Percentiles rank a stretch among this genome's conserved stretches.
Evolutionary conservation across 1,140 invertebrate genomes (phyloP).

Genomic region (Drosophila grimshawi): DNA sequence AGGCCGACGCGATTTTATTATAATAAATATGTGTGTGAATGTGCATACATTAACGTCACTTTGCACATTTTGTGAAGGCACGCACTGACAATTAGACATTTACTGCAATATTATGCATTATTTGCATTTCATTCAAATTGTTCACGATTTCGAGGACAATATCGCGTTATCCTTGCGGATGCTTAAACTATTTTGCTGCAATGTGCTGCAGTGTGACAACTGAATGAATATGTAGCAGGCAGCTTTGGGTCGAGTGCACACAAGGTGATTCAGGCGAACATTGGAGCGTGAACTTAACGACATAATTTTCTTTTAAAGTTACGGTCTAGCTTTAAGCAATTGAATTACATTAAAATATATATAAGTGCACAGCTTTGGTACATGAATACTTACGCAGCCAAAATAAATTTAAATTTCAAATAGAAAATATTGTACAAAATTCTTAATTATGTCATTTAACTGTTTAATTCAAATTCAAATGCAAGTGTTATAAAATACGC

Average conservation of each 20-base stretch:
- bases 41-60: conserved; percentile 44
- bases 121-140: not conserved
- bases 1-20: conserved; percentile 34
- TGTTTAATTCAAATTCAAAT: too few species aligned
- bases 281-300: not conserved
- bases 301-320: too few species aligned
- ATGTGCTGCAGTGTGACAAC: conserved; percentile 6
- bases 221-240: not conserved
- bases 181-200: conserved; percentile 13
- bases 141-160: conserved; percentile 1
- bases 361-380: too few species aligned
- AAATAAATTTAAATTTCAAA: too few species aligned
- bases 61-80: conserved; percentile 39
- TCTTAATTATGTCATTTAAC: too few species aligned
- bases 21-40: not conserved
- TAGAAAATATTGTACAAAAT: too few species aligned
- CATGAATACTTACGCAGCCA: too few species aligned
- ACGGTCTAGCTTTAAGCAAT: not conserved
- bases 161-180: conserved; percentile 15
- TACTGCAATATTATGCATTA: not conserved
- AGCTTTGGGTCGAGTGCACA: conserved; percentile 3
- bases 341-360: not conserved
- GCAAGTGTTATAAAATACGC: conserved; percentile 25
- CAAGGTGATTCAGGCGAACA: conserved; percentile 15
- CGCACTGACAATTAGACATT: conserved; percentile 59